Percentiles rank a stretch among this genome's conserved stretches.
These are phyloP conservation scores for Agrypnia vestita DNA, from an alignment of 1,140 invertebrate genomes.

Conservation along the genomic window DNA sequence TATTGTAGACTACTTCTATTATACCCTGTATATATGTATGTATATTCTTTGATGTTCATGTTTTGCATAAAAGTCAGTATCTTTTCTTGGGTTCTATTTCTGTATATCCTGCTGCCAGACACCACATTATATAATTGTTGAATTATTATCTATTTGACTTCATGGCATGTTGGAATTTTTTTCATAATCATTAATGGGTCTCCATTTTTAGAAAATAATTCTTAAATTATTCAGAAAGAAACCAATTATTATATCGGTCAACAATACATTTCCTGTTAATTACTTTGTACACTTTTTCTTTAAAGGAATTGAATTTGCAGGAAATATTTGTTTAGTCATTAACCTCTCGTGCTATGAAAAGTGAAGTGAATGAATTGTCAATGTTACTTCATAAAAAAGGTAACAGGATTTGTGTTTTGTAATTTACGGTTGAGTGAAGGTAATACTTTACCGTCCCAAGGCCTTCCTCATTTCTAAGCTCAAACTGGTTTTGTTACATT, in stretches of 20 bases:
- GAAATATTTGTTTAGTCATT: background rate
- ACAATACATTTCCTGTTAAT: constrained; percentile 18
- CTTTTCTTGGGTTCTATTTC: no score
- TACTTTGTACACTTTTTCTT: constrained; percentile 1
- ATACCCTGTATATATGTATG: no score
- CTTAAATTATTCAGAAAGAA: no score
- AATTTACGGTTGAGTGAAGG: constrained; percentile 9
- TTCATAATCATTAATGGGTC: background rate
- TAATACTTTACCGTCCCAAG: background rate
- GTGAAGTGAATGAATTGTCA: constrained; percentile 1
- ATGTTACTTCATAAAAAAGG: constrained; percentile 2
- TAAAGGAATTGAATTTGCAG: constrained; percentile 11
- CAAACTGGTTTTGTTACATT: background rate
- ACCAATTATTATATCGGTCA: background rate
- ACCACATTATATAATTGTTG: no score
- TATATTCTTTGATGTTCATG: no score
- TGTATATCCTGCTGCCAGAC: no score
- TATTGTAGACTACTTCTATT: no score
- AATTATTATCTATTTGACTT: no score
- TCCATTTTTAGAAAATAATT: background rate
- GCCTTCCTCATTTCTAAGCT: background rate
- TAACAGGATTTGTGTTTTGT: background rate
- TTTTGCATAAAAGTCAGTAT: no score
- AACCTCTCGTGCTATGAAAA: background rate
- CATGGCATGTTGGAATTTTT: no score